Conservation (phyloP, 2,797 vertebrate species). For the Neostethus bicornis region DNA sequence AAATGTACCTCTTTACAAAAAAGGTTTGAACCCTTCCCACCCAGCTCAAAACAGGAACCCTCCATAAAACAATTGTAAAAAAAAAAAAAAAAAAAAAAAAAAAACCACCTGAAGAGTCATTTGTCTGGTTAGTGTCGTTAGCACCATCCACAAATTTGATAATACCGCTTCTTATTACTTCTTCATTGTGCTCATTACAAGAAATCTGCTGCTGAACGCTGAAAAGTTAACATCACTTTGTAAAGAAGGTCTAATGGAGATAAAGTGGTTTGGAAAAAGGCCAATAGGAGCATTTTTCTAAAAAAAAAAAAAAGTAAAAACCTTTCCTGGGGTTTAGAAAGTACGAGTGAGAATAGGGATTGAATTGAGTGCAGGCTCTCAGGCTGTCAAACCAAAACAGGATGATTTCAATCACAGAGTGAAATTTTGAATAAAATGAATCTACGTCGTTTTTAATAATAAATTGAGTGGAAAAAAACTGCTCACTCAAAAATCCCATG, state of each 20-base stretch:
- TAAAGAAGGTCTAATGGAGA: constrained; percentile 1
- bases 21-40: too few relatives aligned
- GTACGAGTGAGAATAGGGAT: neutral
- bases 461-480: neutral
- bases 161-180: too few relatives aligned
- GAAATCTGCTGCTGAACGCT: neutral
- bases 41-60: too few relatives aligned
- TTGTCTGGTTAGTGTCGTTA: too few relatives aligned
- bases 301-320: too few relatives aligned
- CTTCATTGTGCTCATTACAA: neutral
- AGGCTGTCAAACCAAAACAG: constrained; percentile 8
- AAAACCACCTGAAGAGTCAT: too few relatives aligned
- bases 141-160: too few relatives aligned
- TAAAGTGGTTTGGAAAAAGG: neutral
- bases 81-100: too few relatives aligned
- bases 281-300: constrained; percentile 3
- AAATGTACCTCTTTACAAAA: too few relatives aligned
- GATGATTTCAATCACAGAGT: constrained; percentile 3
- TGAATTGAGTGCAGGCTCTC: neutral
- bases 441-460: constrained; percentile 8
- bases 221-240: neutral
- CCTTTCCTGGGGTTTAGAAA: neutral
- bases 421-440: neutral
- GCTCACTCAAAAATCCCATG: neutral
- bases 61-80: too few relatives aligned